Conservation (phyloP, 2,113 vertebrate species). For the Noturus placidus region DNA sequence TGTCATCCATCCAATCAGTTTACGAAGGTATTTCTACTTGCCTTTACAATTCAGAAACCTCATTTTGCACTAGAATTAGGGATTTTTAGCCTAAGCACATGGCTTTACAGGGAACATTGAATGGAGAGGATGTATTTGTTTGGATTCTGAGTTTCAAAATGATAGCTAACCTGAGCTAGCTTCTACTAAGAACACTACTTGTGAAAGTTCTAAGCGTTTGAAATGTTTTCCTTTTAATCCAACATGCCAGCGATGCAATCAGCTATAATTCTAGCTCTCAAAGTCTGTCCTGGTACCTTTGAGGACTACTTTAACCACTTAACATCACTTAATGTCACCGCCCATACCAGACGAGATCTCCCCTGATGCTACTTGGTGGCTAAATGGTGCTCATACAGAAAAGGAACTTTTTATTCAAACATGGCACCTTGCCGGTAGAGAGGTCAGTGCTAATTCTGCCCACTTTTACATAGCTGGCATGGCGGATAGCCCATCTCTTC, state of each 20-base stretch:
- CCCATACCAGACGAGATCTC: constrained; percentile 10
- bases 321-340: background rate
- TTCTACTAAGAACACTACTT: background rate
- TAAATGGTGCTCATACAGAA: constrained; percentile 19
- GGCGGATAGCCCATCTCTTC: constrained; percentile 26
- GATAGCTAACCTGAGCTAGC: background rate
- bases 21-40: background rate
- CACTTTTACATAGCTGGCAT: constrained; percentile 47
- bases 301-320: constrained; percentile 12
- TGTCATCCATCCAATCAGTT: background rate
- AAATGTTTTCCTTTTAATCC: constrained; percentile 2
- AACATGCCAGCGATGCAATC: constrained; percentile 10
- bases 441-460: constrained; percentile 52
- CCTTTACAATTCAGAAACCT: background rate
- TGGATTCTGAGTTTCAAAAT: background rate
- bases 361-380: background rate
- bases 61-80: background rate
- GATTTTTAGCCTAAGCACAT: background rate
- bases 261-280: constrained; percentile 32
- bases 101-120: background rate
- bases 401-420: constrained; percentile 44
- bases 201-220: background rate
- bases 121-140: background rate
- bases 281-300: constrained; percentile 25
- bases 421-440: constrained; percentile 36